phyloP scores from a whole-genome alignment of 2,797 vertebrate species.

The Eidolon dupreanum region DNA sequence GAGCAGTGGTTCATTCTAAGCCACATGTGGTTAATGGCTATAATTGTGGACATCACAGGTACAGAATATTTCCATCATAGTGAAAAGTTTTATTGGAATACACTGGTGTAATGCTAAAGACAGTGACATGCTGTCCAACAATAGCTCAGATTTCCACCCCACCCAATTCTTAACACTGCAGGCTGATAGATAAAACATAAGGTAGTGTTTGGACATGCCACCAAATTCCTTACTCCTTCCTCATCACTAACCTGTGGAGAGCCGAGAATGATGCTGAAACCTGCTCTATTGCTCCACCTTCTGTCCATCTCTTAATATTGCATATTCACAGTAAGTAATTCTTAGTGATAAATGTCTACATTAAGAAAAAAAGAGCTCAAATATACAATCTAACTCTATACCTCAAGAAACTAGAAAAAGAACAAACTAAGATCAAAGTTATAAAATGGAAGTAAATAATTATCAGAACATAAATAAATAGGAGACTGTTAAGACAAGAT shows the following conservation, averaged over 20 bases:
- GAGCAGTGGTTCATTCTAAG: not conserved
- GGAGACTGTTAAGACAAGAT: not conserved
- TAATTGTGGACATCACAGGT: too few species aligned
- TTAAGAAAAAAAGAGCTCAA: not conserved
- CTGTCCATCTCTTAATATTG: not conserved
- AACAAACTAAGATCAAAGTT: not conserved
- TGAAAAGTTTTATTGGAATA: not conserved
- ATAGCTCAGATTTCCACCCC: not conserved
- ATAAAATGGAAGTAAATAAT: not conserved
- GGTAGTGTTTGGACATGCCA: not conserved
- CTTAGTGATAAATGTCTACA: rapidly evolving
- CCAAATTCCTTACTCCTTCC: not conserved
- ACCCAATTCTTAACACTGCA: not conserved
- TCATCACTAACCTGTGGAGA: not conserved
- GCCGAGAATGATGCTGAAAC: rapidly evolving
- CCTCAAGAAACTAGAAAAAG: not conserved
- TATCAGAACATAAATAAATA: not conserved
- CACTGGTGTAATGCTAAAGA: not conserved
- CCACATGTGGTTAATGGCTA: too few species aligned
- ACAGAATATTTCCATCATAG: not conserved
- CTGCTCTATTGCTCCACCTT: not conserved
- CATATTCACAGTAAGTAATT: not conserved
- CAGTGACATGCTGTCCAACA: not conserved
- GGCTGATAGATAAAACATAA: not conserved
- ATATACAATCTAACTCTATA: not conserved